These are phyloP conservation scores for Megalurothrips usitatus DNA, from an alignment of 2,888 invertebrate species.

Conservation along the genomic window DNA sequence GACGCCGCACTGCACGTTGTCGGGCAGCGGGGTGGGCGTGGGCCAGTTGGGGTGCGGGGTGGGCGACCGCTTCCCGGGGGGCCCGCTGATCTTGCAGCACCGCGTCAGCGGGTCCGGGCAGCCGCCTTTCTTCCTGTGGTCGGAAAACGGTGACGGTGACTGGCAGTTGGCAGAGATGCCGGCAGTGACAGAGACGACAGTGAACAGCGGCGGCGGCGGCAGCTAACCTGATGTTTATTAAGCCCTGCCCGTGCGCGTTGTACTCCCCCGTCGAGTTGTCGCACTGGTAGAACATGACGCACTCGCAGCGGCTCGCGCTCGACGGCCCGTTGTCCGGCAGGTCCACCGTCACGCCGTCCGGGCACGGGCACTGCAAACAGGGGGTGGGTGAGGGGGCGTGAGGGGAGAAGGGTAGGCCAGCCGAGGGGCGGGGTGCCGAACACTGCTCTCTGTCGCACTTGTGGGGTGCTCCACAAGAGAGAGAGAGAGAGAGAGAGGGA, in stretches of 20 bases:
- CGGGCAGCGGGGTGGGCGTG: slow-evolving; percentile 9
- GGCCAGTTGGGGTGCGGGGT: slow-evolving; percentile 35
- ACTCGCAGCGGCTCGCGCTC: slow-evolving; percentile 52
- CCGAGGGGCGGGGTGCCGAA: neutral
- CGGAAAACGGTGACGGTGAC: too few species aligned
- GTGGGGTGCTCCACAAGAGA: too few species aligned
- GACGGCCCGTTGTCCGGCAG: too few species aligned
- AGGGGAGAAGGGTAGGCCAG: neutral
- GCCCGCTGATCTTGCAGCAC: neutral
- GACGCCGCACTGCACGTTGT: slow-evolving; percentile 59
- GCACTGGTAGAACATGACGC: slow-evolving; percentile 75
- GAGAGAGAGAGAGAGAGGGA: too few species aligned
- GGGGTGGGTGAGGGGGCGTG: neutral
- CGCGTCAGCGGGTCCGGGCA: slow-evolving; percentile 39
- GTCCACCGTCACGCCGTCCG: neutral
- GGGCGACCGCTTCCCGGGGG: neutral
- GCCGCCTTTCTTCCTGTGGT: slow-evolving; percentile 43
- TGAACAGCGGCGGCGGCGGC: slow-evolving; percentile 30
- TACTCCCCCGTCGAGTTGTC: slow-evolving; percentile 59
- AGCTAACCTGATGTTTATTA: slow-evolving; percentile 70
- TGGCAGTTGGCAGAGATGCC: too few species aligned
- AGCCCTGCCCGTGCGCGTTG: slow-evolving; percentile 64
- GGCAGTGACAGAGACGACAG: slow-evolving; percentile 31
- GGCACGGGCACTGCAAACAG: neutral
- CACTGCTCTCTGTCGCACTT: too few species aligned